Percentiles rank a stretch among this genome's conserved stretches.
Evolutionary conservation across 2,888 invertebrate species (phyloP).

Genomic region (Meghimatium bilineatum): DNA sequence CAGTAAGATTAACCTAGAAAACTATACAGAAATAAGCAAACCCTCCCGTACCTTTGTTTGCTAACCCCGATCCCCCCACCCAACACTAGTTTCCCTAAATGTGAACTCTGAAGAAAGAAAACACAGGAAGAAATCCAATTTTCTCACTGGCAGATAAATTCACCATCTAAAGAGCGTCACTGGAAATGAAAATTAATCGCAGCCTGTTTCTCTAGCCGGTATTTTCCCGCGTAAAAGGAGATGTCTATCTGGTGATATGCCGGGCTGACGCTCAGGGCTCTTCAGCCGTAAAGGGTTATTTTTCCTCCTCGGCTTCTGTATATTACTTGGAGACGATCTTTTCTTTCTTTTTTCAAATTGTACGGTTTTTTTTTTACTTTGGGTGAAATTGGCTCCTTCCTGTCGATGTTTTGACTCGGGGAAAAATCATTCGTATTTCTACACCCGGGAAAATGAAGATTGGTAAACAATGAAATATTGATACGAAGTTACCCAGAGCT

Average conservation of each 20-base stretch:
- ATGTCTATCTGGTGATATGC: slow-evolving; percentile 37
- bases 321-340: neutral
- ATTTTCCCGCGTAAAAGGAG: slow-evolving; percentile 48
- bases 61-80: neutral
- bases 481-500: neutral
- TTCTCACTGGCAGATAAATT: slow-evolving; percentile 67
- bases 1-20: no score
- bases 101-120: slow-evolving; percentile 10
- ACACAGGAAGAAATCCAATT: slow-evolving; percentile 67
- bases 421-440: neutral
- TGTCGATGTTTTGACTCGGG: neutral
- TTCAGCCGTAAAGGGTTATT: neutral
- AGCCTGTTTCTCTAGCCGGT: slow-evolving; percentile 56
- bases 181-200: slow-evolving; percentile 67
- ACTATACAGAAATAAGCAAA: no score
- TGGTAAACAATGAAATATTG: neutral
- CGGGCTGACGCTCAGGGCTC: neutral
- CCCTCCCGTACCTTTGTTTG: no score
- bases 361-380: neutral
- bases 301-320: neutral
- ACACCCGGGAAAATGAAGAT: neutral
- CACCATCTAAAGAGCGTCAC: slow-evolving; percentile 57
- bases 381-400: neutral
- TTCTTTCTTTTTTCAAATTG: no score
- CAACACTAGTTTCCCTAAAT: slow-evolving; percentile 3